phyloP scores from a whole-genome alignment of 2,888 invertebrate genomes.

The Harpagoxenus sublaevis region DNA sequence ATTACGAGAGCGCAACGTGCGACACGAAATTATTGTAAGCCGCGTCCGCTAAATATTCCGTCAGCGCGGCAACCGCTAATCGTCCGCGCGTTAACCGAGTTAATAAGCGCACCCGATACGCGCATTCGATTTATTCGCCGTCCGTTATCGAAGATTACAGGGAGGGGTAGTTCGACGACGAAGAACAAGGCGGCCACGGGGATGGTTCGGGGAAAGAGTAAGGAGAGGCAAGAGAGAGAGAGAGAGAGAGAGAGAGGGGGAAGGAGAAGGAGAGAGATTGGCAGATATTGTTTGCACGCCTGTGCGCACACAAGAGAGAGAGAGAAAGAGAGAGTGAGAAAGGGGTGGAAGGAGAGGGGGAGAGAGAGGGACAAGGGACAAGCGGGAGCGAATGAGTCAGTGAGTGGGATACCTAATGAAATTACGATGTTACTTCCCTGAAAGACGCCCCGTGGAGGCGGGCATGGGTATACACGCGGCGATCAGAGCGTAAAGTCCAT shows the following conservation, averaged over 20 bases:
- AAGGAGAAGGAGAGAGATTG: not conserved
- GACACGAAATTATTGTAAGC: conserved; percentile 72
- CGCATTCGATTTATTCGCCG: conserved; percentile 46
- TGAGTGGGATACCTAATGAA: conserved; percentile 73
- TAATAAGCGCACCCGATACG: conserved; percentile 61
- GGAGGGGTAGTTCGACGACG: not conserved
- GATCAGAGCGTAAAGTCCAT: conserved; percentile 62
- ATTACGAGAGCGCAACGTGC: conserved; percentile 58
- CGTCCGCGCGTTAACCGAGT: conserved; percentile 60
- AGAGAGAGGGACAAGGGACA: not conserved
- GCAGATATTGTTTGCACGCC: conserved; percentile 36
- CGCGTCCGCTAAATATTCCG: conserved; percentile 68
- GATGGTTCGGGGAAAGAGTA: not conserved
- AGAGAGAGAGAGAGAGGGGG: not conserved
- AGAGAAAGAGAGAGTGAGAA: conserved; percentile 13
- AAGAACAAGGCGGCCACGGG: not conserved
- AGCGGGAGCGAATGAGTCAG: conserved; percentile 43
- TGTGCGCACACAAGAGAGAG: not conserved
- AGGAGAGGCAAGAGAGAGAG: not conserved
- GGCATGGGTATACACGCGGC: conserved; percentile 46
- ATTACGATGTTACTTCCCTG: conserved; percentile 77
- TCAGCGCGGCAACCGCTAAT: conserved; percentile 63
- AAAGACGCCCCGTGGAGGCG: conserved; percentile 70
- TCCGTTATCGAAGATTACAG: conserved; percentile 1
- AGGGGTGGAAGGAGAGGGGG: conserved; percentile 14